Evolutionary conservation across 2,113 vertebrate species (phyloP), one percentile per base, ranked within the genome.

Genomic region (Sphaerodactylus townsendi): DNA sequence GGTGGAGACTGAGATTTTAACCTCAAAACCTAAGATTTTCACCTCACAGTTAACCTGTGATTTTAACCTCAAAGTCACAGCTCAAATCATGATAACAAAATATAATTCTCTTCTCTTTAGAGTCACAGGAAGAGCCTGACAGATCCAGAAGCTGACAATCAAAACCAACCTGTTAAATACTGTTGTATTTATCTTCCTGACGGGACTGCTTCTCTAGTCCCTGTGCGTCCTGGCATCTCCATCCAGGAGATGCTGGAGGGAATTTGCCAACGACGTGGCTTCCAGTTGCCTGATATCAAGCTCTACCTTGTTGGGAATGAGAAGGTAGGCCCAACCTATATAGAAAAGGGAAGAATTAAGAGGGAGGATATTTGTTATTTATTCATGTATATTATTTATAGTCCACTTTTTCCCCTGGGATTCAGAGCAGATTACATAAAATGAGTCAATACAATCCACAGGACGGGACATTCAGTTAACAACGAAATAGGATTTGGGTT

Each of bases 151-250:
- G 88, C 91, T 9, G 96, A 93, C 9, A 83, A 92, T 10, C 95
- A 97, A 3, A 92, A n/a, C 75, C 96, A 88, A 86, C 95, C 87
- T 23, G 95, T 97, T 83, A 97, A 96, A 90, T 99, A 99, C 84
- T 99, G 99, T 95, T 99, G 98, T 0, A 97, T 99, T 85, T 99
- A 97, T 92, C 94, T 99, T 68, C 99, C 99, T 0, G 99, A 99
- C 0, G 98, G 98, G 88, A 99, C 98, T 0, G 98, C 98, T 82
- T 99, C 98, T 0, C 93, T 99, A 92, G 96, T 96, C 56, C 95
- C 97, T 0, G 91, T 97, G 8, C 97, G 95, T 10, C 91, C 96
- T 0, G 98, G 98, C 21, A 92, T 96, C 73, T 95, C 96, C 81
- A 96, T 99, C 87, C 97, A 97, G 0, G 96, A 97, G 83, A 98